Conservation (phyloP, 2,888 invertebrate species). For the Chaetogeoica ovagalla region DNA sequence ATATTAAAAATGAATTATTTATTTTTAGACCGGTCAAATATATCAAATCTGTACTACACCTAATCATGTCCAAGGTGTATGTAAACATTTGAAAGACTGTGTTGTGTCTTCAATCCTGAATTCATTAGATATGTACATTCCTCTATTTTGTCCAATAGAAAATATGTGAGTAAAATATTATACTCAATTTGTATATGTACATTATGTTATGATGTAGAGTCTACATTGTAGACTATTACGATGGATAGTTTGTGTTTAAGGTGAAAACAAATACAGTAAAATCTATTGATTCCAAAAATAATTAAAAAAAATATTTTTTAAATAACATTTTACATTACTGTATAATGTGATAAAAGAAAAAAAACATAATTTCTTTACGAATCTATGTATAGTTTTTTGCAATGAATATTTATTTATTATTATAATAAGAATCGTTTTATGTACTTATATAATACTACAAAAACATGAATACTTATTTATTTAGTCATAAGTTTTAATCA, state of each 20-base stretch:
- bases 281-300: no score
- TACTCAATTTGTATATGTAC: background rate
- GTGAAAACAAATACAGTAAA: background rate
- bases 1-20: background rate
- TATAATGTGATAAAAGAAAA: no score
- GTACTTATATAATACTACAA: background rate
- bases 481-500: background rate
- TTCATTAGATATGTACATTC: conserved; percentile 27
- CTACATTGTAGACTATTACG: no score
- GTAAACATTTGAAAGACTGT: conserved; percentile 52
- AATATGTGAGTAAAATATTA: conserved; percentile 29
- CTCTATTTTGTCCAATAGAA: conserved; percentile 45
- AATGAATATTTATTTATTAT: conserved; percentile 1
- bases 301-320: no score
- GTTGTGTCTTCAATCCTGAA: conserved; percentile 26
- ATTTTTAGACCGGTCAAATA: conserved; percentile 29
- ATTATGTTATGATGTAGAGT: background rate
- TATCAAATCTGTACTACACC: conserved; percentile 49
- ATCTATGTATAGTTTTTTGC: background rate
- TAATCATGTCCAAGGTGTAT: conserved; percentile 6
- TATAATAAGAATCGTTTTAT: background rate
- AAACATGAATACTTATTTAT: background rate
- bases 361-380: no score
- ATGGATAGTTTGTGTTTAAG: background rate
- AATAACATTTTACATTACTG: no score